Evolutionary conservation across 2,797 vertebrate species (phyloP), one percentile per base, ranked within the genome.

Genomic region (Harpagifer antarcticus): DNA sequence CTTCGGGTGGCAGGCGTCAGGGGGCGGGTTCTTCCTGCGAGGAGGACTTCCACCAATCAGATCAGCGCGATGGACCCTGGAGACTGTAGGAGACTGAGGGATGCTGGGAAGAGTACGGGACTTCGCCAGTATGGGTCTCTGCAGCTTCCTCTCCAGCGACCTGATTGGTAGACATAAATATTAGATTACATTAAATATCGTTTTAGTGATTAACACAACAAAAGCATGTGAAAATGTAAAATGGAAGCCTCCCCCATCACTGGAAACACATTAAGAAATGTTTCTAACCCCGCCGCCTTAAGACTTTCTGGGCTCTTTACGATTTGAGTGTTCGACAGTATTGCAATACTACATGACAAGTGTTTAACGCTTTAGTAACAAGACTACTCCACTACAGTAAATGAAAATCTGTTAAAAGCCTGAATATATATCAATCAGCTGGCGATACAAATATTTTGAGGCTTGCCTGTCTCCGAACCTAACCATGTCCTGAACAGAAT

Each of bases 101-200:
- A 98, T 98, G 94, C 97, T 98, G 88, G 97, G 97, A 68, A 98
- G 94, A 0, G 97, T 97, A 8, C 93, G 95, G 0, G 97, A 97
- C 88, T 97, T 97, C 20, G 96, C 96, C 91, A 97, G 91, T 16
- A 96, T 81, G 0, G 97, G 96, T 79, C 96, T 94, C 93, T 96
- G 96, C 56, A 95, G 89, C 78, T 96, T 96, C 61, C 96, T 95
- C 87, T 97, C 97, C 88, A 97, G 87, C 0, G 96, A 97, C 94
- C 97, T 98, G 90, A 10, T 44, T 49, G 61, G 56, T 83, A 0
- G 16, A 19, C 3, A 79, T 3, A 43, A 47, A 66, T 2, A 14
- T 15, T n/a, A n/a, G 31, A 33, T 81, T 49, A 54, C n/a, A 43
- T 0, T 0, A 33, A 78, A 20, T 0, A 27, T 23, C 9, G 43